A percentile compares a stretch with the other conserved stretches of the same genome.
These are phyloP conservation scores for Sphaerophoria taeniata DNA, from an alignment of 2,888 invertebrate species.

Conservation along the genomic window DNA sequence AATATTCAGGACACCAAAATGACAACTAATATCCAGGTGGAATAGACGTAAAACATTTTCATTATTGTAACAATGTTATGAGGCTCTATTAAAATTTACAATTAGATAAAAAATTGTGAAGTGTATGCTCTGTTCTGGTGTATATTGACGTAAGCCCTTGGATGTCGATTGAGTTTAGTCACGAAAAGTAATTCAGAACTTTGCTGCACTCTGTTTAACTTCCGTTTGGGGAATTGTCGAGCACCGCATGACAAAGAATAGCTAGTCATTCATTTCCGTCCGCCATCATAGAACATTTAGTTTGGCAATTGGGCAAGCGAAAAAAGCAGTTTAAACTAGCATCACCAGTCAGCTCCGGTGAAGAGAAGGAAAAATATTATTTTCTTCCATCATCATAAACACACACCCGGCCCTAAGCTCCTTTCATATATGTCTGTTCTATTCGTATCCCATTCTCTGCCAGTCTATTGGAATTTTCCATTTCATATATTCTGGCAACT, in stretches of 20 bases:
- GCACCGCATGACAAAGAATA: conserved; percentile 65
- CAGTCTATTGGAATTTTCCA: conserved; percentile 72
- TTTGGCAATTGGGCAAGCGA: conserved; percentile 3
- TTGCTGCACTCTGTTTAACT: conserved; percentile 59
- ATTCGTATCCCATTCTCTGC: not conserved
- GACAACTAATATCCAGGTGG: conserved; percentile 30
- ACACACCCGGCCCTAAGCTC: conserved; percentile 11
- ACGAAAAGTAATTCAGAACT: conserved; percentile 50
- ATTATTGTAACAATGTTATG: conserved; percentile 55
- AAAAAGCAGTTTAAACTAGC: conserved; percentile 37
- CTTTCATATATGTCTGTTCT: not conserved
- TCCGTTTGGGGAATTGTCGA: conserved; percentile 54
- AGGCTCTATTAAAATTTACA: conserved; percentile 66
- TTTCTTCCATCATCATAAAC: conserved; percentile 35
- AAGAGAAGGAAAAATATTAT: conserved; percentile 54
- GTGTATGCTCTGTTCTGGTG: conserved; percentile 3
- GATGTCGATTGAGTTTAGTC: conserved; percentile 65
- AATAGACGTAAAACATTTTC: conserved; percentile 26
- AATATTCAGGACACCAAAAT: not conserved
- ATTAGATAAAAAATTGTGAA: no score
- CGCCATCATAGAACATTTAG: conserved; percentile 52
- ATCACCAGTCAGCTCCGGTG: conserved; percentile 19
- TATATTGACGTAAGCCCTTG: conserved; percentile 39
- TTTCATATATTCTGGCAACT: conserved; percentile 75
- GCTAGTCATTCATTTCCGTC: conserved; percentile 72